Base-by-base conservation (phyloP, 2,797 vertebrate species). In the Sphenopsis melanotis region DNA sequence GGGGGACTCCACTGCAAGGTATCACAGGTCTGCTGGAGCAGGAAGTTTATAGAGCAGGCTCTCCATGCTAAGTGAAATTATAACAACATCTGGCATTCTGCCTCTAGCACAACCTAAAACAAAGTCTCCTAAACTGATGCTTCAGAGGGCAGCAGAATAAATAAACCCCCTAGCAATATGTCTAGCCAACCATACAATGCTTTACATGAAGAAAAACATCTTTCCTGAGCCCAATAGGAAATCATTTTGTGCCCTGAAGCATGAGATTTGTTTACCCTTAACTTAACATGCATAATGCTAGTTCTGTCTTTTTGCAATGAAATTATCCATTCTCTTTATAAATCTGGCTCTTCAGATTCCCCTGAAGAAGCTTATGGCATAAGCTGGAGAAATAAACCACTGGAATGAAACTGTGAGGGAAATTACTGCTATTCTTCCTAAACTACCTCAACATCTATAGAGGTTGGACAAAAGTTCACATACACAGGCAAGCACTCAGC, bases 201-300 rank as follows among this genome's bases (percentile, higher is more conserved):
- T 94, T 93, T 91, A 96, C 95, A 87, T 47, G 70, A 63, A 82
- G 83, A 89, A 94, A 96, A 97, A 88, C 89, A 94, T 94, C 93
- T 89, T 97, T 90, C 87, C 89, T 64, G 85, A 94, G 95, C 83
- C 85, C 91, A 95, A 76, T 9, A 95, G 95, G 93, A 97, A 96
- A 96, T 96, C 70, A 94, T 79, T 95, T 96, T 94, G 95, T 96
- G 94, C 87, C 94, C 87, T 80, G 89, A 94, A 96, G 95, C 95
- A 64, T 88, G 80, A 94, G 87, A 94, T 94, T 90, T 96, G 95
- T 96, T 96, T 97, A 95, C 72, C 87, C 91, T 91, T 93, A 96
- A 88, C 93, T 91, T 94, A 96, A 94, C 85, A 77, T 88, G 91
- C 94, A 94, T 75, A 95, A 96, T 84, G 77, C 87, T 94, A 76